Base-by-base conservation (phyloP, 2,888 invertebrate species). In the Plusia festucae region DNA sequence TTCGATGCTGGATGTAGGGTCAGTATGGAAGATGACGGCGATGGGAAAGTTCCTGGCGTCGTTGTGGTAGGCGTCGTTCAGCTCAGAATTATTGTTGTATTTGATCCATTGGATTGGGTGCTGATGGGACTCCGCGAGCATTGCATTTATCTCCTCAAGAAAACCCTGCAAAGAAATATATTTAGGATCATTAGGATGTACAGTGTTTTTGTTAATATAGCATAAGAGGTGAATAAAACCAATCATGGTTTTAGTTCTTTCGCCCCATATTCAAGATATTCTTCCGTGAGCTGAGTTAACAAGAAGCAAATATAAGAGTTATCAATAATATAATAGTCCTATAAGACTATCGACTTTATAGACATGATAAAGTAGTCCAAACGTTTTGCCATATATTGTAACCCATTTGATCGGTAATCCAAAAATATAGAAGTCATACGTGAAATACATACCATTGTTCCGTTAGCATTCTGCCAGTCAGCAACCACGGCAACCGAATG, bases 401-500 rank as follows among this genome's bases (percentile, higher is more conserved):
- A n/a, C n/a, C n/a, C n/a, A n/a, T n/a, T n/a, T n/a, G n/a, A n/a
- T n/a, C n/a, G n/a, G n/a, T n/a, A n/a, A n/a, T n/a, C n/a, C n/a
- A n/a, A n/a, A n/a, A n/a, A n/a, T n/a, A n/a, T n/a, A n/a, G n/a
- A n/a, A n/a, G 8, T n/a, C 46, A 4, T n/a, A 0, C 16, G 27
- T 16, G 22, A 15, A 64, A 27, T 7, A 54, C 82, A 73, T 81
- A 94, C 94, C 89, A 88, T 74, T 63, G 93, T 95, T 11, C 94
- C 93, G 55, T 94, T 95, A 46, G 96, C 95, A 83, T 96, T 90
- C 24, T 73, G 79, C 93, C 93, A 93, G 63, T 95, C 96, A 3
- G 97, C 97, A 18, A 97, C 97, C 15, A 97, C 96, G 8, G 97
- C 97, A 27, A 97, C 95, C 0, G 96, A 96, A 84, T 96, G 95